phyloP scores from a whole-genome alignment of 2,797 vertebrate genomes.

The Serranus cabrilla region DNA sequence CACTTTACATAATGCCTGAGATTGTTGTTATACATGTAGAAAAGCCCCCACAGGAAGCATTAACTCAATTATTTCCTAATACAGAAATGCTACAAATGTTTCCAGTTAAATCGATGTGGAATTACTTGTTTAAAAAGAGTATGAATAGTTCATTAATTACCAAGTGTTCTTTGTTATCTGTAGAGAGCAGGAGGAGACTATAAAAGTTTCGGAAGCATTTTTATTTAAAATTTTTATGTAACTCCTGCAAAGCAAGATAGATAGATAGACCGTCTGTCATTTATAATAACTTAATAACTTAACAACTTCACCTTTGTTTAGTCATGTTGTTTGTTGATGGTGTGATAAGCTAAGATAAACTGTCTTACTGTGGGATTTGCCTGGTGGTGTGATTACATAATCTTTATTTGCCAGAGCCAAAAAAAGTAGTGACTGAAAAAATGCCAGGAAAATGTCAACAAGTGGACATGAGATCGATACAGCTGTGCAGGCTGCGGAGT shows the following conservation, averaged over 20 bases:
- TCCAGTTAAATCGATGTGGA: background rate
- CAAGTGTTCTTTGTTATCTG: constrained; percentile 13
- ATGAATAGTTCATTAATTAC: constrained; percentile 21
- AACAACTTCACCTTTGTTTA: too few relatives aligned
- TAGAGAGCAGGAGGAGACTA: background rate
- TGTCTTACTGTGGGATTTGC: too few relatives aligned
- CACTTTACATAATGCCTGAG: constrained; percentile 27
- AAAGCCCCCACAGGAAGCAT: constrained; percentile 9
- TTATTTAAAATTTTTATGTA: background rate
- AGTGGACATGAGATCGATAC: background rate
- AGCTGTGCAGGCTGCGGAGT: background rate
- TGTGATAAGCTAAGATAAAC: too few relatives aligned
- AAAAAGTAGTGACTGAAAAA: too few relatives aligned
- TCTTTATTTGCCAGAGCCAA: too few relatives aligned
- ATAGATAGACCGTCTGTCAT: too few relatives aligned
- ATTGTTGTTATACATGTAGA: constrained; percentile 1
- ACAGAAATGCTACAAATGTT: background rate
- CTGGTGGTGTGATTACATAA: too few relatives aligned
- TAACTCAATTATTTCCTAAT: constrained; percentile 21
- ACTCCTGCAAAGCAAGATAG: background rate
- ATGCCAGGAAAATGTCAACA: too few relatives aligned
- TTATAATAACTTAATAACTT: too few relatives aligned
- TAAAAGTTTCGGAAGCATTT: background rate
- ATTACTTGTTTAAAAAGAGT: background rate
- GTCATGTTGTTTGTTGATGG: background rate